Percentiles rank a stretch among this genome's conserved stretches.
Evolutionary conservation across 1,140 invertebrate genomes (phyloP).

Genomic region (Procambarus virginalis): DNA sequence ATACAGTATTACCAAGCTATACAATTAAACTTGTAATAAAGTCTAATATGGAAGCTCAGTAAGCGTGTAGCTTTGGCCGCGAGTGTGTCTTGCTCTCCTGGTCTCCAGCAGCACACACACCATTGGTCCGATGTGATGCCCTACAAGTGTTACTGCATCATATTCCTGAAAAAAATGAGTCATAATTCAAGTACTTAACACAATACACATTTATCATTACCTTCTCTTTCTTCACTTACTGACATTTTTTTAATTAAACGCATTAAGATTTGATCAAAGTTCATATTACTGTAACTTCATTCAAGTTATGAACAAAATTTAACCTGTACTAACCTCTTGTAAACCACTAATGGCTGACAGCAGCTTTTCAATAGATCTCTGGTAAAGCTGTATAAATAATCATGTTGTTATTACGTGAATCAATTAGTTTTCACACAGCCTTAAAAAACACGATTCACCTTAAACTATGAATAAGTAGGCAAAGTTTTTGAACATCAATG

Average conservation of each 20-base stretch:
- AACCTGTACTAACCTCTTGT: background rate
- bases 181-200: background rate
- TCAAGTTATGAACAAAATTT: background rate
- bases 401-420: background rate
- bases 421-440: background rate
- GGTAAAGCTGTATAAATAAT: background rate
- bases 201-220: too few species aligned
- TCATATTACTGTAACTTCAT: background rate
- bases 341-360: background rate
- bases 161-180: background rate
- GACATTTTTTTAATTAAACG: background rate
- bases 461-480: too few species aligned
- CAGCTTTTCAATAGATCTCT: conserved; percentile 4
- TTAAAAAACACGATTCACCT: too few species aligned
- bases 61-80: background rate
- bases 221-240: background rate
- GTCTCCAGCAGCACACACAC: background rate
- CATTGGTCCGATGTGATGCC: background rate
- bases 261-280: too few species aligned
- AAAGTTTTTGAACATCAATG: too few species aligned
- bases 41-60: background rate
- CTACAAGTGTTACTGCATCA: background rate
- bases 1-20: too few species aligned
- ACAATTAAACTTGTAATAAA: background rate
- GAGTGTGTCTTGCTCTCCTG: background rate